Conservation (phyloP, 1,140 invertebrate species). For the Rhizoglyphus robini region DNA sequence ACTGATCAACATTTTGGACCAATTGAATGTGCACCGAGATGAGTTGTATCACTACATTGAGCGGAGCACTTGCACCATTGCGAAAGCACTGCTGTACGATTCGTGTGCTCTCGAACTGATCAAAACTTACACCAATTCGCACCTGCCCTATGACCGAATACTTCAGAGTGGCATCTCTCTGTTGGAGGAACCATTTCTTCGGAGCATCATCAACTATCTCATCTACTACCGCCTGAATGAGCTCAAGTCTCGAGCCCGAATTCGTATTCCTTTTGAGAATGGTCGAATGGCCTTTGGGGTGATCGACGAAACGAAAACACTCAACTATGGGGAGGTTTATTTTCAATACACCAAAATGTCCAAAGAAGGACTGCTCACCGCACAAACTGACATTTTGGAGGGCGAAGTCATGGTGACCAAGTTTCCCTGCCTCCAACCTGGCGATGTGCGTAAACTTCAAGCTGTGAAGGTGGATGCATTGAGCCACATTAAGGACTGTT, state of each 20-base stretch:
- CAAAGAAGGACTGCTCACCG: constrained; percentile 25
- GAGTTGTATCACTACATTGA: constrained; percentile 21
- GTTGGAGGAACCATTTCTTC: constrained; percentile 24
- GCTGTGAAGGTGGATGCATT: constrained; percentile 23
- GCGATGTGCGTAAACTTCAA: constrained; percentile 21
- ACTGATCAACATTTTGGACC: constrained; percentile 26
- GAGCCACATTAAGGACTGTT: constrained; percentile 24
- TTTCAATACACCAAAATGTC: too few species aligned
- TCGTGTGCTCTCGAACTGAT: too few species aligned
- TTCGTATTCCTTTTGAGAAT: too few species aligned
- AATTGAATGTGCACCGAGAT: constrained; percentile 19
- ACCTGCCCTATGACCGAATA: too few species aligned
- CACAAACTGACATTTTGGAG: constrained; percentile 23
- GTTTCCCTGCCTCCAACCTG: too few species aligned
- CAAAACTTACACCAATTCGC: too few species aligned
- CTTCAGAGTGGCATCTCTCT: constrained; percentile 18
- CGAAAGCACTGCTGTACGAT: constrained; percentile 23
- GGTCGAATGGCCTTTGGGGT: too few species aligned
- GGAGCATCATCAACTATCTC: too few species aligned
- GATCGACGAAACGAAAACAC: too few species aligned
- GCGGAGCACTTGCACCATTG: constrained; percentile 14
- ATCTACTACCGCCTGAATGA: constrained; percentile 13
- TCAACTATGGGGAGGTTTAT: too few species aligned
- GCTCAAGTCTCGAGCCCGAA: constrained; percentile 23
- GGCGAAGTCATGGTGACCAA: too few species aligned